Percentiles rank a stretch among this genome's conserved stretches.
phyloP scores from a whole-genome alignment of 2,113 vertebrate species.

The Chauna torquata region DNA sequence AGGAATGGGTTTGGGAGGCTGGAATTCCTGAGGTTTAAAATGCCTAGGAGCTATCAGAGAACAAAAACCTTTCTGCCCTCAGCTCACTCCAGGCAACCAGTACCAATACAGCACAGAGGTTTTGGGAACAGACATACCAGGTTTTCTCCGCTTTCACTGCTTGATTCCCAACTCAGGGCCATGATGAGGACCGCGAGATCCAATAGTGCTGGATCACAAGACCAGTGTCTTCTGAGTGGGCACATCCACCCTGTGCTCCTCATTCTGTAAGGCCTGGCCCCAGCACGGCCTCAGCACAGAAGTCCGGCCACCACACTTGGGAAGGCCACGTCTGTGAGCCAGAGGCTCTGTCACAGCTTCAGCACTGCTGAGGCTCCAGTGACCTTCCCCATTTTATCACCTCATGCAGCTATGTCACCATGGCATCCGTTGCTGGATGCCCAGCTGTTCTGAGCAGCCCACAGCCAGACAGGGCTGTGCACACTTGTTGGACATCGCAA shows the following conservation, averaged over 20 bases:
- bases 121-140: neutral
- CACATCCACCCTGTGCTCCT: neutral
- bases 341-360: neutral
- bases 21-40: conserved; percentile 15
- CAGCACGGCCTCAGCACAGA: neutral
- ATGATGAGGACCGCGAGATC: neutral
- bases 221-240: neutral
- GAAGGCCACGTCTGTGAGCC: neutral
- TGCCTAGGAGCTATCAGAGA: neutral
- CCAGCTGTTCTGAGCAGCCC: neutral
- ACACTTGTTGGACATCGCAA: neutral
- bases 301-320: neutral
- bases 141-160: neutral
- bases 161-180: neutral
- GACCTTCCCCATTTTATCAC: neutral
- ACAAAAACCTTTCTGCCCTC: neutral
- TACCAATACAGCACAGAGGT: neutral
- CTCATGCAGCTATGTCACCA: neutral
- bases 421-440: neutral
- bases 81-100: neutral
- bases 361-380: neutral
- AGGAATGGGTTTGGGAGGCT: neutral
- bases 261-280: neutral
- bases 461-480: neutral
- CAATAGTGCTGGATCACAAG: neutral